Percentiles rank a stretch among this genome's conserved stretches.
phyloP scores from a whole-genome alignment of 2,113 vertebrate species.

The Antennarius striatus region DNA sequence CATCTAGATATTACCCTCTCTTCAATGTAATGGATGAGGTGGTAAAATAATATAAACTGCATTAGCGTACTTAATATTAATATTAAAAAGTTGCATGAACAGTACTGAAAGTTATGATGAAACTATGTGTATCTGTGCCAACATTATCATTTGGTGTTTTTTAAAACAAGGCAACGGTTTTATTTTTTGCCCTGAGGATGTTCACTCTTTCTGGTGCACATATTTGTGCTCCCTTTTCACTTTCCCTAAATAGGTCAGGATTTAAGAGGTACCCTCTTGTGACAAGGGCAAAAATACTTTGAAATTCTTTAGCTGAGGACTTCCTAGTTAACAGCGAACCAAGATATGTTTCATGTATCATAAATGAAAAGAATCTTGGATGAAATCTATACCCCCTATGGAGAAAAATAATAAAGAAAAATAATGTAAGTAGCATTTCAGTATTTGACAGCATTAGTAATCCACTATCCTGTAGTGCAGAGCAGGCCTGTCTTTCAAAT shows the following conservation, averaged over 20 bases:
- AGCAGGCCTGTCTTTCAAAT: conserved; percentile 34
- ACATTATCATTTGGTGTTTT: conserved; percentile 1
- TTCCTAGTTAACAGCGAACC: conserved; percentile 8
- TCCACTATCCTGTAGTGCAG: conserved; percentile 44
- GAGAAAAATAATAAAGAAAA: conserved; percentile 25
- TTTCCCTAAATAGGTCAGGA: conserved; percentile 63
- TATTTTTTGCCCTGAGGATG: conserved; percentile 11
- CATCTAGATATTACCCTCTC: conserved; percentile 44
- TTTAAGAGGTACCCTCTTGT: conserved; percentile 56
- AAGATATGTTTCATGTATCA: conserved; percentile 23
- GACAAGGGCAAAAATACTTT: conserved; percentile 58
- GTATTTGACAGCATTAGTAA: conserved; percentile 37
- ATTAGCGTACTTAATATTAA: neutral
- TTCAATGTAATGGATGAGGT: conserved; percentile 44
- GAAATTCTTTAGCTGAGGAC: conserved; percentile 45
- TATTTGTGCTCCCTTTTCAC: conserved; percentile 25
- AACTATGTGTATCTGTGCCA: conserved; percentile 5
- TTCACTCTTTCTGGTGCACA: conserved; percentile 21
- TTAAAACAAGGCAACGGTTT: conserved; percentile 14
- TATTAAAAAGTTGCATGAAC: neutral
- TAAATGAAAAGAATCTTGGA: conserved; percentile 21
- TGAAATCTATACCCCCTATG: conserved; percentile 16
- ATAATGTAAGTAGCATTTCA: conserved; percentile 32
- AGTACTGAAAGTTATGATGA: conserved; percentile 1
- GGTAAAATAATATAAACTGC: conserved; percentile 5